phyloP scores from a whole-genome alignment of 1,140 invertebrate species.

The Patella vulgata region DNA sequence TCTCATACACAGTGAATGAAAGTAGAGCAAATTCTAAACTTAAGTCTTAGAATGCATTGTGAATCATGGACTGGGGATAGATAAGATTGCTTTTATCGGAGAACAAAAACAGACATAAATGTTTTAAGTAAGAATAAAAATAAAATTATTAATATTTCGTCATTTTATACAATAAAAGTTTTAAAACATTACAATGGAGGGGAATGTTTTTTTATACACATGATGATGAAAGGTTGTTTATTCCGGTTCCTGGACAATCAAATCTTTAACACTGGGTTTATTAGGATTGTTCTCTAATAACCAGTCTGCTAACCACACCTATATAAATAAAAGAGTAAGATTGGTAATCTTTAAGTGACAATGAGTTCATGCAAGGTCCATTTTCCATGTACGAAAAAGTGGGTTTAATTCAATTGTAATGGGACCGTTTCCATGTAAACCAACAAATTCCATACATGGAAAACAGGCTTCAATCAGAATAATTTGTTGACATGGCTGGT shows the following conservation, averaged over 20 bases:
- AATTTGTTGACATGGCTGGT: background rate
- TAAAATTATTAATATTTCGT: no score
- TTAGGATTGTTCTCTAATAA: conserved; percentile 80
- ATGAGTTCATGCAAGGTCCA: background rate
- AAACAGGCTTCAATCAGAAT: background rate
- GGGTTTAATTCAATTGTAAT: background rate
- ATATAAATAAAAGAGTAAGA: conserved; percentile 22
- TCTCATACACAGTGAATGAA: no score
- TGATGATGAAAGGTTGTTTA: no score
- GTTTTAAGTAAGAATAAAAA: no score
- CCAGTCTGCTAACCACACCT: conserved; percentile 82
- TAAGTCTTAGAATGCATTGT: no score
- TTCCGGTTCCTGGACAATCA: conserved; percentile 44
- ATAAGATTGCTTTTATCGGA: no score
- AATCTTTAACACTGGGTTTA: conserved; percentile 68
- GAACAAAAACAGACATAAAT: no score
- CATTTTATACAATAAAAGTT: no score
- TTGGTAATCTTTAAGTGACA: background rate
- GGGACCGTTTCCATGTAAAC: background rate
- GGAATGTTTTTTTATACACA: no score
- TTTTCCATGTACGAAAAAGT: background rate
- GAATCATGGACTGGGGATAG: no score
- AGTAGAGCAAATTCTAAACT: no score
- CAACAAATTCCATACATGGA: background rate
- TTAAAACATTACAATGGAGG: no score